Evolutionary conservation across 1,140 invertebrate genomes (phyloP).

Genomic region (Temnothorax curvispinosus): DNA sequence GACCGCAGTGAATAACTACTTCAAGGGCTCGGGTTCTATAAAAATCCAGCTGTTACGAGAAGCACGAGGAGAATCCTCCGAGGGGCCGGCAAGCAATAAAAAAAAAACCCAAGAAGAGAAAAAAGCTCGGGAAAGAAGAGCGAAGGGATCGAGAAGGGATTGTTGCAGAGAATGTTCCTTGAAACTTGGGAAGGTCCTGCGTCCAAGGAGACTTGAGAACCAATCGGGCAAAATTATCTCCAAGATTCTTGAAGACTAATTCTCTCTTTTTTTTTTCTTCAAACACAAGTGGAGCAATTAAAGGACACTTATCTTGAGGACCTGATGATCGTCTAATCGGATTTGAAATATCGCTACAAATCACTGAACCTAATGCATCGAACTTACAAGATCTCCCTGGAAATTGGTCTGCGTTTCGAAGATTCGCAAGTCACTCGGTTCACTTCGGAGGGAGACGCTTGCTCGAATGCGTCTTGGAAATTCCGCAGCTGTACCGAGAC

Average conservation of each 20-base stretch:
- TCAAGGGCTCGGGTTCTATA: conserved; percentile 45
- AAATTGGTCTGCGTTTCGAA: neutral
- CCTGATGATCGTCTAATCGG: neutral
- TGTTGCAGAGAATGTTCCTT: neutral
- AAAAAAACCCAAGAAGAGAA: neutral
- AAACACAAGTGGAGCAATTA: neutral
- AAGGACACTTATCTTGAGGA: neutral
- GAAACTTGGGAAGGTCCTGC: neutral
- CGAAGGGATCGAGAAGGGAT: neutral
- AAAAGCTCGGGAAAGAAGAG: neutral
- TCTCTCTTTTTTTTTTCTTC: neutral
- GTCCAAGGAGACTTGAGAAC: neutral
- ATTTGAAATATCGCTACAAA: neutral
- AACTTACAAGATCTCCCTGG: neutral
- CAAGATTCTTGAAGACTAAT: neutral
- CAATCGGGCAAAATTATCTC: neutral
- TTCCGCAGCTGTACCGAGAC: too few relatives aligned
- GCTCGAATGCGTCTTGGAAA: neutral
- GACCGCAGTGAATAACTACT: neutral
- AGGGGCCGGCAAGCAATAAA: neutral
- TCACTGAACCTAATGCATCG: too few relatives aligned
- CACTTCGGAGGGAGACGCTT: neutral
- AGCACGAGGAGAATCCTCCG: conserved; percentile 12
- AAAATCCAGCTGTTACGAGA: conserved; percentile 19
- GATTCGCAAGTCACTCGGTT: neutral